These are phyloP conservation scores for Clarias batrachus DNA, from an alignment of 2,113 vertebrate genomes.

Conservation along the genomic window DNA sequence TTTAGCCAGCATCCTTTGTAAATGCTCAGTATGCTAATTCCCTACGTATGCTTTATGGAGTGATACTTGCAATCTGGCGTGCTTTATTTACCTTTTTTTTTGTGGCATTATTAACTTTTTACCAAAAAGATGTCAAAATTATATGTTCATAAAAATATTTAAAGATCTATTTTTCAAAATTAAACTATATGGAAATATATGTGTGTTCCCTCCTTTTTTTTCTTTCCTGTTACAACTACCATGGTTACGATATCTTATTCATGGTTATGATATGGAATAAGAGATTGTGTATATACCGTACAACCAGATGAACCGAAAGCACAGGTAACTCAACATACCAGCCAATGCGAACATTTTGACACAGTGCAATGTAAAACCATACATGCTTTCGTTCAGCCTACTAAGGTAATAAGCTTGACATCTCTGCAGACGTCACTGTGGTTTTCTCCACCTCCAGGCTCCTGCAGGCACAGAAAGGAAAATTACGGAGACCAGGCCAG, in stretches of 20 bases:
- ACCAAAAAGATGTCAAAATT: conserved; percentile 71
- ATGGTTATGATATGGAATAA: neutral
- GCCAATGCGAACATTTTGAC: neutral
- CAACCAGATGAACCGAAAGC: neutral
- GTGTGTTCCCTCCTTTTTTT: neutral
- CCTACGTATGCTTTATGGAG: conserved; percentile 54
- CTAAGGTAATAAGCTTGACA: conserved; percentile 62
- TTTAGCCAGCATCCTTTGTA: conserved; percentile 18
- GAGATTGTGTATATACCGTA: neutral
- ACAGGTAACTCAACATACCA: neutral
- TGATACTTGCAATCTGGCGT: conserved; percentile 52
- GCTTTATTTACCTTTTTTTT: conserved; percentile 56
- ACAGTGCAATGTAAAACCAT: neutral
- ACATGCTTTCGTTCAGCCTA: conserved; percentile 2
- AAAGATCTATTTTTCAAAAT: conserved; percentile 80
- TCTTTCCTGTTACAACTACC: neutral
- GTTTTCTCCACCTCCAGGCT: conserved; percentile 55
- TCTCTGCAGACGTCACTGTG: conserved; percentile 59
- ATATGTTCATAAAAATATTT: conserved; percentile 76
- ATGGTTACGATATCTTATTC: neutral
- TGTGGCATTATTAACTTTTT: conserved; percentile 62
- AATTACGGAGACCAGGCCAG: conserved; percentile 47
- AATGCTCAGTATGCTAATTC: conserved; percentile 38
- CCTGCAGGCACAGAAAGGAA: conserved; percentile 73
- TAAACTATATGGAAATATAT: conserved; percentile 53